Evolutionary conservation across 2,888 invertebrate species (phyloP), one percentile per base, ranked within the genome.

Genomic region (Smittia sp.): DNA sequence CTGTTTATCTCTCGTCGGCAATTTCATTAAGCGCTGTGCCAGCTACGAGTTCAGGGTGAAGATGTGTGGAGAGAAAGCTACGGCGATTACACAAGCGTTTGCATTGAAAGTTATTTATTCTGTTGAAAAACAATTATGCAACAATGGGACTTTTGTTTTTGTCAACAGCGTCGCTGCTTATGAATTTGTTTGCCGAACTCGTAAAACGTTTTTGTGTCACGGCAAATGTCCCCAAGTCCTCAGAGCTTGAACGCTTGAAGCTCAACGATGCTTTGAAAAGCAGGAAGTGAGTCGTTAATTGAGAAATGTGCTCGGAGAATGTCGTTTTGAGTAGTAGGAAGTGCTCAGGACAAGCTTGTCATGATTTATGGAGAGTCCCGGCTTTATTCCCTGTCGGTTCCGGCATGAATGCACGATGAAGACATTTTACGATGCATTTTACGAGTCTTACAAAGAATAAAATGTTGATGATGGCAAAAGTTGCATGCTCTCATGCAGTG

Each of bases 241-340:
- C 52, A n/a, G 15, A 15, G n/a, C n/a, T n/a, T n/a, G n/a, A n/a
- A n/a, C 15, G 11, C 46, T n/a, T n/a, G n/a, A n/a, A n/a, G 4
- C 13, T 46, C 58, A 18, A 22, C 22, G 13, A 22, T 20, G 63
- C 63, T 27, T 63, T 9, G 1, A 11, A 63, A 27, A 63, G 25
- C 27, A 25, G 41, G 25, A 69, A 54, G 24, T 54, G 52, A 32
- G 69, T 69, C 69, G 69, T 69, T 69, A 69, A 69, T 69, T 69
- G 69, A 46, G n/a, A 46, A 46, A 6, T 46, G 46, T 46, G 46
- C 32, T 32, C n/a, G n/a, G n/a, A n/a, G n/a, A n/a, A n/a, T n/a
- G n/a, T n/a, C n/a, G n/a, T n/a, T n/a, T n/a, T n/a, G n/a, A n/a
- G n/a, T n/a, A n/a, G n/a, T n/a, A n/a, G n/a, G n/a, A n/a, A n/a